Conservation (phyloP, 2,113 vertebrate species). For the Aleadryas rufinucha region DNA sequence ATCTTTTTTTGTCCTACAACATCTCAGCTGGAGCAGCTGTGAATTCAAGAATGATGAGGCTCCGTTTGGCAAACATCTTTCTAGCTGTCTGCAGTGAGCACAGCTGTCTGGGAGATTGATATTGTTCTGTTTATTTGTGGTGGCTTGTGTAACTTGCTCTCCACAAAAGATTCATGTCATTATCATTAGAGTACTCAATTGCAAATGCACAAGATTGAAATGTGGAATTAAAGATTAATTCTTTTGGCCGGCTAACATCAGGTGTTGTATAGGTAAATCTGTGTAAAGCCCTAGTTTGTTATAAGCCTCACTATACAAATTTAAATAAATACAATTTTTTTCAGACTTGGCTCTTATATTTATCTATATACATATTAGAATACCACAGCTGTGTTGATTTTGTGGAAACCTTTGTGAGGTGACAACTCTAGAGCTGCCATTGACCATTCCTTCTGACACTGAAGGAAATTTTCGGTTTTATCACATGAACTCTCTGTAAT, state of each 20-base stretch:
- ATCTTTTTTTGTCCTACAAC: neutral
- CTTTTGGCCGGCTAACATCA: neutral
- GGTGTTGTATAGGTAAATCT: neutral
- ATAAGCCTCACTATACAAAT: neutral
- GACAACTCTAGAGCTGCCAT: neutral
- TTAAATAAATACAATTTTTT: neutral
- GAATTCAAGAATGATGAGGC: neutral
- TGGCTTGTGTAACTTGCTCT: neutral
- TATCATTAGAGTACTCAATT: neutral
- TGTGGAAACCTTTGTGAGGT: neutral
- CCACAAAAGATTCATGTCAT: neutral
- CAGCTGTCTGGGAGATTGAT: neutral
- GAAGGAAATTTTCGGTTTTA: neutral
- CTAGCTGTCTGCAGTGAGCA: neutral
- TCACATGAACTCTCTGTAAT: neutral
- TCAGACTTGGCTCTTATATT: neutral
- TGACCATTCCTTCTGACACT: neutral
- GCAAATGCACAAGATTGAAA: neutral
- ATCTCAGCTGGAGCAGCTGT: neutral
- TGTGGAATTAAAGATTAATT: neutral
- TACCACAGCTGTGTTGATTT: neutral
- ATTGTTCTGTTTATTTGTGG: neutral
- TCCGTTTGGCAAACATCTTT: neutral
- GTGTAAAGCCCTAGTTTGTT: neutral
- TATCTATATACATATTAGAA: neutral